phyloP scores from a whole-genome alignment of 2,797 vertebrate genomes.

The Ceryle rudis region DNA sequence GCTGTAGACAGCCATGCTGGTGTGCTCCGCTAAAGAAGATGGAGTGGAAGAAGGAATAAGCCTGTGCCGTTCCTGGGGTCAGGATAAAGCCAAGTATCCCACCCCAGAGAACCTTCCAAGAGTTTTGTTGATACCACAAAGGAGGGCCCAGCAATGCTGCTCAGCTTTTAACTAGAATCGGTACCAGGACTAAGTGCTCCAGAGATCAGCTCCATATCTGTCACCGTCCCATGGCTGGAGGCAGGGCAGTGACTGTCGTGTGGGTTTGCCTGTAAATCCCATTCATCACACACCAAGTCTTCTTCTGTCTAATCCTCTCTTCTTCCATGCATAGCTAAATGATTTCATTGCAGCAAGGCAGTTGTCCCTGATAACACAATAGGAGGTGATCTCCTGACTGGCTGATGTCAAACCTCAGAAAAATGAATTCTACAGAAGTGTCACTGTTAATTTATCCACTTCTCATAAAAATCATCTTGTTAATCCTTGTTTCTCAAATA shows the following conservation, averaged over 20 bases:
- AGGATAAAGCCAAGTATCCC: neutral
- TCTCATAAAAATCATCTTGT: neutral
- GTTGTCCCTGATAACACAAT: neutral
- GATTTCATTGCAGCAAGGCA: conserved; percentile 31
- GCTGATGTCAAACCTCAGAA: neutral
- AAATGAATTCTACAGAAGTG: neutral
- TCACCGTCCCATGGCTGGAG: neutral
- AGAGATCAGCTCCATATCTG: fast-evolving
- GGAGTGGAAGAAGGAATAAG: neutral
- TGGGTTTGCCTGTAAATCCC: conserved; percentile 1
- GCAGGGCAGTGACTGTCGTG: neutral
- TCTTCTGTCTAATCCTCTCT: conserved; percentile 29
- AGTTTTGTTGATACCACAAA: neutral
- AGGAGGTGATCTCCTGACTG: neutral
- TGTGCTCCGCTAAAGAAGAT: neutral
- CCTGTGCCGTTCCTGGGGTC: neutral
- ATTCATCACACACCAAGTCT: neutral
- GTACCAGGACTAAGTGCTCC: neutral
- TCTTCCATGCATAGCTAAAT: neutral
- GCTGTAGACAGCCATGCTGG: neutral
- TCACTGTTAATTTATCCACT: neutral
- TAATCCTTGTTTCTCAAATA: neutral
- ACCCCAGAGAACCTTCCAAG: neutral
- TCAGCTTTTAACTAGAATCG: neutral
- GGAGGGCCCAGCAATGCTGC: neutral